Base-by-base conservation (phyloP, 2,888 invertebrate species). In the Hoplodrina blanda region DNA sequence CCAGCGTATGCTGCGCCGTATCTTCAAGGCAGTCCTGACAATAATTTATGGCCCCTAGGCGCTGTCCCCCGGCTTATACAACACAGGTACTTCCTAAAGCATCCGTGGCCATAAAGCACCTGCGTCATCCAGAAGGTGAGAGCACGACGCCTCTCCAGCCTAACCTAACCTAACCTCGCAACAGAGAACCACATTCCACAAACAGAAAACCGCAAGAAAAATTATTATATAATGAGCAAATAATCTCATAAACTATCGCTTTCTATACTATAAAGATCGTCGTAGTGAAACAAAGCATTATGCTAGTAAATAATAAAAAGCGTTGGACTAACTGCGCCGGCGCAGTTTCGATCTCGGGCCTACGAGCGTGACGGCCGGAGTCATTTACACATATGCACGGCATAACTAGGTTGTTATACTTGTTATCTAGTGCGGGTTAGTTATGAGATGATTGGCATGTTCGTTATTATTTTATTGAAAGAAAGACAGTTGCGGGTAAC, bases 331-430 rank as follows among this genome's bases (percentile, higher is more conserved):
- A 81, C 75, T 75, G 73, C 78, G 69, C 37, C 62, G 54, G 33
- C 37, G n/a, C 62, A 25, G 83, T 86, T 90, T 93, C 93, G 73
- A 89, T 93, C 90, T 93, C 93, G 73, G 81, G 80, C 85, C 73
- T 83, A 79, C 73, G 33, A 90, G 88, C 93, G 91, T 93, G 92
- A 93, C 92, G 89, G 69, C 70, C 53, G 50, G 64, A 64, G 79
- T 78, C 75, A 81, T 80, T 80, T 75, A 80, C 75, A 77, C 69
- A 81, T 79, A 53, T 59, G 76, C 62, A 77, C 61, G 68, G 49
- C n/a, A 65, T 60, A 65, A 67, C 66, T 78, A 37, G 77, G 62
- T 50, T 66, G 68, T 65, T 68, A 64, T 65, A 60, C 67, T 65
- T 68, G 73, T 80, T 65, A 80, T 77, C 65, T 67, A 57, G 73